Evolutionary conservation across 2,113 vertebrate species (phyloP).

Genomic region (Pleuronectes platessa): DNA sequence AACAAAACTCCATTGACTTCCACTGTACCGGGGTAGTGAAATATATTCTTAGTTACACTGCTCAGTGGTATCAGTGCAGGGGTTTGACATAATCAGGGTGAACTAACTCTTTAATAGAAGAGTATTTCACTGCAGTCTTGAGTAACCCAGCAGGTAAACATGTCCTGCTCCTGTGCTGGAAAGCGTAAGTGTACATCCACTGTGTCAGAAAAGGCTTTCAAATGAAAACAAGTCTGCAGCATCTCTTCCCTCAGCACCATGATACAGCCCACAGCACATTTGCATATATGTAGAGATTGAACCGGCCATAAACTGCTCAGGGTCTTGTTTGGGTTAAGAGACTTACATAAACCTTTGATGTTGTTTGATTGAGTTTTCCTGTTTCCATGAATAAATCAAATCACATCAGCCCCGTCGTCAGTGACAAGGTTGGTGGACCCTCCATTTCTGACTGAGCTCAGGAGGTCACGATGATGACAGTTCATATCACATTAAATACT

Average conservation of each 20-base stretch:
- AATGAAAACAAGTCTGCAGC: neutral
- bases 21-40: neutral
- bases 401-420: constrained; percentile 22
- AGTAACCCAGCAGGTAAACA: constrained; percentile 18
- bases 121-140: neutral
- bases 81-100: neutral
- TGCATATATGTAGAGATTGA: neutral
- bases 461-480: neutral
- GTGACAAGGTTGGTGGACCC: neutral
- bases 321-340: constrained; percentile 28
- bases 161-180: neutral
- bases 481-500: constrained; percentile 11
- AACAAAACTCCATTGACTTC: neutral
- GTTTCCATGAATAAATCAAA: constrained; percentile 56
- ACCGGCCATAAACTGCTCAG: neutral
- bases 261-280: neutral
- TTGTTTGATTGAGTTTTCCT: constrained; percentile 54
- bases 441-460: constrained; percentile 12
- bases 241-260: neutral
- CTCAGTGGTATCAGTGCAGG: neutral
- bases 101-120: neutral
- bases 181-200: no score
- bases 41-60: neutral
- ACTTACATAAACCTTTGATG: constrained; percentile 52
- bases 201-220: neutral